A percentile compares a stretch with the other conserved stretches of the same genome.
phyloP scores from a whole-genome alignment of 2,888 invertebrate genomes.

The Andricus curvator region DNA sequence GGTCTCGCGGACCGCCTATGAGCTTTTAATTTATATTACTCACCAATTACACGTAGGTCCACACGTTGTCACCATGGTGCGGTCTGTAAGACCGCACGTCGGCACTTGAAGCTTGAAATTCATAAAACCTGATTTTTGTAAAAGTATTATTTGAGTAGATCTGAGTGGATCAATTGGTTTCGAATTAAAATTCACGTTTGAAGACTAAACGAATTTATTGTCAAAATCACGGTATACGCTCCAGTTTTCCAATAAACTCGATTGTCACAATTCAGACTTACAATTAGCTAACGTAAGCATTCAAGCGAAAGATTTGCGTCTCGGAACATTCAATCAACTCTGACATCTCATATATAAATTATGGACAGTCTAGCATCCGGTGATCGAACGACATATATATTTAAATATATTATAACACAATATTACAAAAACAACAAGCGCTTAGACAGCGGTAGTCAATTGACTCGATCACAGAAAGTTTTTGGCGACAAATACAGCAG shows the following conservation, averaged over 20 bases:
- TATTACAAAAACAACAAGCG: constrained; percentile 77
- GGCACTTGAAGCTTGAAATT: too few species aligned
- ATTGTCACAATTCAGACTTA: constrained; percentile 48
- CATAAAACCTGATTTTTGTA: too few species aligned
- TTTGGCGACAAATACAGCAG: constrained; percentile 49
- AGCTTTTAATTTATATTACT: too few species aligned
- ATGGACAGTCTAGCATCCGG: constrained; percentile 56
- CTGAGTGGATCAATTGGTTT: neutral
- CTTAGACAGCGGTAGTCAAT: constrained; percentile 67
- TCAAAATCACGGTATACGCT: constrained; percentile 52
- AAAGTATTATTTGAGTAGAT: neutral
- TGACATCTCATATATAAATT: constrained; percentile 54
- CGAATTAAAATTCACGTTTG: neutral
- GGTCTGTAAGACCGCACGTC: too few species aligned
- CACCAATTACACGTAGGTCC: too few species aligned
- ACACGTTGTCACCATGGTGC: too few species aligned
- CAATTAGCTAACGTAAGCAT: constrained; percentile 52
- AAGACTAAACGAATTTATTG: constrained; percentile 56
- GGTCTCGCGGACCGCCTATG: too few species aligned
- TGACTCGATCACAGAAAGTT: constrained; percentile 62
- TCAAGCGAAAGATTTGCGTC: constrained; percentile 53
- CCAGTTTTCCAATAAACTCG: constrained; percentile 47
- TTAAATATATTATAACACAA: constrained; percentile 77
- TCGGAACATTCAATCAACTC: constrained; percentile 50
- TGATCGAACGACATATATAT: constrained; percentile 70